These are phyloP conservation scores for Pipistrellus nathusii DNA, from an alignment of 2,797 vertebrate genomes.

Conservation along the genomic window DNA sequence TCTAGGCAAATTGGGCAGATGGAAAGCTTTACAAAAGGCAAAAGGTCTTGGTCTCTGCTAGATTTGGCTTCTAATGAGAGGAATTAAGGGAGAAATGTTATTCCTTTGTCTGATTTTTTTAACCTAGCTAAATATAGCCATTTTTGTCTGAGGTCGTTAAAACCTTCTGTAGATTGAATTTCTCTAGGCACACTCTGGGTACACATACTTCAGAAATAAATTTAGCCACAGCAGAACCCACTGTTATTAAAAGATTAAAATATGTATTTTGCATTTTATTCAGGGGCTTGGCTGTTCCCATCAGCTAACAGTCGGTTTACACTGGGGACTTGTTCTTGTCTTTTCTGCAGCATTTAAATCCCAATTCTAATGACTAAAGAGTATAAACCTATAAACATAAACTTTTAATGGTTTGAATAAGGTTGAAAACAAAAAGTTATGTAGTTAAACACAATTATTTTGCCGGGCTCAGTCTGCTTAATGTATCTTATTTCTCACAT, in stretches of 20 bases:
- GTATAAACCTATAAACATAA: slow-evolving; percentile 25
- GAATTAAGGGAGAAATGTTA: neutral
- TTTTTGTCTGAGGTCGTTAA: slow-evolving; percentile 32
- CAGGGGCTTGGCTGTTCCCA: neutral
- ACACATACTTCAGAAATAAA: slow-evolving; percentile 41
- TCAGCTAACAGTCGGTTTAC: slow-evolving; percentile 9
- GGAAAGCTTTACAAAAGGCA: neutral
- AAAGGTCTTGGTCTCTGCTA: slow-evolving; percentile 28
- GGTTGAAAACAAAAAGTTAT: neutral
- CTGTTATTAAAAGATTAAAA: slow-evolving; percentile 37
- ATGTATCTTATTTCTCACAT: slow-evolving; percentile 32
- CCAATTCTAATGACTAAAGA: neutral
- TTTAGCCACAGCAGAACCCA: neutral
- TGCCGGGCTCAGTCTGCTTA: slow-evolving; percentile 49
- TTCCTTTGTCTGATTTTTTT: slow-evolving; percentile 45
- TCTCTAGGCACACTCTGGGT: neutral
- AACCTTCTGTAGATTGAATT: slow-evolving; percentile 30
- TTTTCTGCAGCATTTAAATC: slow-evolving; percentile 44
- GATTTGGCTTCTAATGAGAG: slow-evolving; percentile 22
- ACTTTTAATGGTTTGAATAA: slow-evolving; percentile 66
- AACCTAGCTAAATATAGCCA: slow-evolving; percentile 14
- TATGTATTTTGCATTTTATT: slow-evolving; percentile 31
- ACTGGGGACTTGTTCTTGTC: neutral
- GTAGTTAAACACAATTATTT: slow-evolving; percentile 59
- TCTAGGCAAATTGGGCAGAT: neutral